Evolutionary conservation across 1,140 invertebrate species (phyloP), one percentile per base, ranked within the genome.

Genomic region (Trachymyrmex septentrionalis): DNA sequence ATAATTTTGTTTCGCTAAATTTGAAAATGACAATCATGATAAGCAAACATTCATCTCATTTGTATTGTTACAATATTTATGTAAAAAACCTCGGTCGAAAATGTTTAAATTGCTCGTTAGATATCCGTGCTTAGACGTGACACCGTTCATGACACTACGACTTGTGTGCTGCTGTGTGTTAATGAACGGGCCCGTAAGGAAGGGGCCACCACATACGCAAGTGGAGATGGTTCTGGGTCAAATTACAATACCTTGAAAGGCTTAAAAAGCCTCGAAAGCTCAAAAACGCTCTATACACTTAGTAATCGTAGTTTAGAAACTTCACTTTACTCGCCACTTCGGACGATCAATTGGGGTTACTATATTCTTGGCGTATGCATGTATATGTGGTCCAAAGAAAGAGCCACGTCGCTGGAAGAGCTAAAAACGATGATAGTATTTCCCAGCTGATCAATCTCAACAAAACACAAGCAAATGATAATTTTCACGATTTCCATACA

Each of bases 261-360:
- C 66, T 80, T 19, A n/a, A 21, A 24, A 50, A 69, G 66, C 48
- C 48, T 76, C 80, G 88, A 85, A 89, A 90, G 89, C 88, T 89
- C 85, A 89, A 85, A 90, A 90, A 89, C 78, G 73, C 63, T 64
- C 30, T 63, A 78, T 87, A 90, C 80, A 75, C 69, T 87, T 90
- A 85, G 69, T 87, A 89, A 84, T 85, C 67, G 50, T 77, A 76
- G 38, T 90, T 90, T 89, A 90, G 85, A 90, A 89, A 90, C 85
- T 87, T 87, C 53, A 67, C 19, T 64, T 85, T 80, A 71, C 59
- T 67, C 76, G 71, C 30, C 27, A 50, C 50, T 61, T 55, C 12
- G 27, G 75, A 44, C 85, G 59, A 84, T 73, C 34, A 50, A 73
- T 78, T 38, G 78, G 88, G 85, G 73, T 89, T 78, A 71, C 78